Base-by-base conservation (phyloP, 1,140 invertebrate genomes). In the Hesperophylax magnus region DNA sequence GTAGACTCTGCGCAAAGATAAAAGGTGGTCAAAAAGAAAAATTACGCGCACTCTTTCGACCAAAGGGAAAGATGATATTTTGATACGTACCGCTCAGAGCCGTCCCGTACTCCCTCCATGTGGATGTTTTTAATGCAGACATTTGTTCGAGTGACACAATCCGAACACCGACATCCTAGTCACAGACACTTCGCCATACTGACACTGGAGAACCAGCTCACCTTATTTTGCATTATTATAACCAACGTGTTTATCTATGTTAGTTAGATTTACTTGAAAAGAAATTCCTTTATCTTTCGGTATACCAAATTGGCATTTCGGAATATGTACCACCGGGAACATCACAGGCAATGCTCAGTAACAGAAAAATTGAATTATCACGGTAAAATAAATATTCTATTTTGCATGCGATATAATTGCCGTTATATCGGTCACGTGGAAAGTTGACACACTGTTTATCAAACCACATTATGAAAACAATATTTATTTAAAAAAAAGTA, bases 11-110 rank as follows among this genome's bases (percentile, higher is more conserved):
- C 14, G n/a, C 56, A 14, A 60, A 20, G 24, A 27, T 6, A 27
- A 3, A 15, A 6, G 27, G 63, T n/a, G 27, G 11, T 34, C 39
- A 53, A 14, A 61, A 20, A 47, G 14, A 31, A 4, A 39, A 39
- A 39, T 39, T 39, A 9, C 6, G 5, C 34, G 34, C 34, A 39
- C 34, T 39, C 9, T 39, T 39, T 39, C 34, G 34, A 39, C 34
- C 34, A 8, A 39, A 39, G 34, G 34, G 34, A 4, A 39, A 39
- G 9, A 39, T 39, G 34, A 39, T 39, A 8, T 8, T 15, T 22
- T 17, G 15, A 65, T 54, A 77, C 80, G 1, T 76, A 82, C 81
- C 81, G n/a, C 77, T 77, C 17, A 82, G 52, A 17, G 81, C 81
- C 17, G 61, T 71, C 17, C 24, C 54, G 61, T 79, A 82, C 53